Evolutionary conservation across 2,888 invertebrate genomes (phyloP).

Genomic region (Pantelozetes paolii): DNA sequence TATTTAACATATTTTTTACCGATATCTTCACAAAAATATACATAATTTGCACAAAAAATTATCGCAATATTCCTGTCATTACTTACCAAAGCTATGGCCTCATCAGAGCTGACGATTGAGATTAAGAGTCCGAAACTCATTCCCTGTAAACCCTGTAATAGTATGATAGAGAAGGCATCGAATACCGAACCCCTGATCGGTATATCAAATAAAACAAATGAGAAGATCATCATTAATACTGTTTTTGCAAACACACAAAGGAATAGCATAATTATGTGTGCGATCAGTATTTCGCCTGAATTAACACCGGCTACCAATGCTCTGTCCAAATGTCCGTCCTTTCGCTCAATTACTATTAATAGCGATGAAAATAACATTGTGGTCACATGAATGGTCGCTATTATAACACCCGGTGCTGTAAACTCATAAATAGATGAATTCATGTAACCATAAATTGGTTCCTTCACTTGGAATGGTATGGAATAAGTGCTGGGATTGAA

Average conservation of each 20-base stretch:
- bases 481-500: slow-evolving; percentile 74
- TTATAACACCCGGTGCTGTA: slow-evolving; percentile 90
- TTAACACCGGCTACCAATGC: slow-evolving; percentile 60
- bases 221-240: slow-evolving; percentile 79
- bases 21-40: neutral
- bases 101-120: slow-evolving; percentile 83
- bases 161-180: slow-evolving; percentile 75
- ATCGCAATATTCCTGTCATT: neutral
- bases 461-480: slow-evolving; percentile 50
- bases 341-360: slow-evolving; percentile 80
- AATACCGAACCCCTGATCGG: slow-evolving; percentile 83
- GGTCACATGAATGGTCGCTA: slow-evolving; percentile 80
- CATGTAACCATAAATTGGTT: slow-evolving; percentile 40
- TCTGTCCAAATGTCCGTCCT: slow-evolving; percentile 81
- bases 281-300: slow-evolving; percentile 53
- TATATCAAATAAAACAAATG: slow-evolving; percentile 82
- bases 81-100: slow-evolving; percentile 80
- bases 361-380: slow-evolving; percentile 89
- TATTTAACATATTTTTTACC: no score
- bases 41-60: neutral
- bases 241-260: slow-evolving; percentile 86
- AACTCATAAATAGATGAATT: slow-evolving; percentile 91
- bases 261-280: slow-evolving; percentile 72
- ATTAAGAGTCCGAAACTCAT: slow-evolving; percentile 96
- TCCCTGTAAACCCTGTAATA: slow-evolving; percentile 85